These are phyloP conservation scores for Vireo griseus DNA, from an alignment of 2,797 vertebrate genomes.

Conservation along the genomic window DNA sequence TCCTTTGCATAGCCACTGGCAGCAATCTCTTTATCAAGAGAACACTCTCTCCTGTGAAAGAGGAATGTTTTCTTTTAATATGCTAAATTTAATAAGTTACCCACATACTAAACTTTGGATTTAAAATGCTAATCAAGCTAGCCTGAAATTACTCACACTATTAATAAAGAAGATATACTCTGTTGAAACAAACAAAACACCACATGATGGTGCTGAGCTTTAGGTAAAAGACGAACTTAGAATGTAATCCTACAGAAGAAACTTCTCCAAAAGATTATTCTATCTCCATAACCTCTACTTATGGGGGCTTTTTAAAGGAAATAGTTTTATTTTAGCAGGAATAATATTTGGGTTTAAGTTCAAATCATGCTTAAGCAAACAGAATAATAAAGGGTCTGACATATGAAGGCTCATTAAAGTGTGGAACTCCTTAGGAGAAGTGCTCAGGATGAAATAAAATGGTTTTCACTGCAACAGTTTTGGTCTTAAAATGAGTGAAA, in stretches of 20 bases:
- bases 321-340: not conserved
- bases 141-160: not conserved
- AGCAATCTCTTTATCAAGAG: conserved; percentile 88
- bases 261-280: not conserved
- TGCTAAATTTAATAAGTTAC: not conserved
- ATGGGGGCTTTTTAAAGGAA: not conserved
- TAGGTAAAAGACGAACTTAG: not conserved
- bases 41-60: conserved; percentile 79
- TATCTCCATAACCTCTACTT: not conserved
- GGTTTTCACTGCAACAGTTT: not conserved
- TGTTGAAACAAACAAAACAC: not conserved
- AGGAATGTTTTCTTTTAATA: not conserved
- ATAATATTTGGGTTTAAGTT: not conserved
- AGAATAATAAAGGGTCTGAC: not conserved
- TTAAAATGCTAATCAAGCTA: not conserved
- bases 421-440: not conserved
- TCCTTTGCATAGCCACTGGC: conserved; percentile 93
- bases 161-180: not conserved
- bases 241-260: not conserved
- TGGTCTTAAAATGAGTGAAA: not conserved
- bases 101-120: not conserved
- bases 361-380: not conserved
- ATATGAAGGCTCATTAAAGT: not conserved
- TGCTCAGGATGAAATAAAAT: not conserved
- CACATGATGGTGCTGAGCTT: not conserved